Conservation (phyloP, 2,888 invertebrate species). For the Tridacna crocea region DNA sequence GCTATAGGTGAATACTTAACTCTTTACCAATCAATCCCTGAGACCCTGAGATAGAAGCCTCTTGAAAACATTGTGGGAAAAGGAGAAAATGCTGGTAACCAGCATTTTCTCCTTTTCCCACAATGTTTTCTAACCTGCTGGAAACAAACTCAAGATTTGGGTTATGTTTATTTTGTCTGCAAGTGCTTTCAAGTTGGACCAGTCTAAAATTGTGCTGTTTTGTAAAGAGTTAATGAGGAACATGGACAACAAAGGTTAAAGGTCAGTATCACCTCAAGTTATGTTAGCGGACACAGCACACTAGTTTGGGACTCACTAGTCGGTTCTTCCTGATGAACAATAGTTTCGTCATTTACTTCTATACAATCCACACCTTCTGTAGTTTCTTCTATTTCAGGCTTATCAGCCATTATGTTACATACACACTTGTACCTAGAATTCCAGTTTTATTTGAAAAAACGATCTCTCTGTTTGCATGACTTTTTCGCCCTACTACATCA, state of each 20-base stretch:
- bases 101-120: neutral
- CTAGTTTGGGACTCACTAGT: constrained; percentile 41
- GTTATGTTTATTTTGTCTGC: no score
- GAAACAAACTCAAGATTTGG: no score
- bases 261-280: neutral
- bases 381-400: neutral
- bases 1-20: no score
- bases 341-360: constrained; percentile 25
- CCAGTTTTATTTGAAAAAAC: neutral
- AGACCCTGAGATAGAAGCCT: no score
- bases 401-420: neutral
- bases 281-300: neutral
- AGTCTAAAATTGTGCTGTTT: no score
- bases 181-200: no score
- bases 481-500: neutral
- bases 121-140: no score
- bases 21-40: no score
- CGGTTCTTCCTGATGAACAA: constrained; percentile 56
- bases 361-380: neutral
- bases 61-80: constrained; percentile 14
- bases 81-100: constrained; percentile 7
- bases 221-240: neutral
- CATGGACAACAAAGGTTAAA: neutral
- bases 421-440: neutral
- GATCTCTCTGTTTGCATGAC: neutral